These are phyloP conservation scores for Xiphophorus hellerii DNA, from an alignment of 2,113 vertebrate genomes.

Conservation along the genomic window DNA sequence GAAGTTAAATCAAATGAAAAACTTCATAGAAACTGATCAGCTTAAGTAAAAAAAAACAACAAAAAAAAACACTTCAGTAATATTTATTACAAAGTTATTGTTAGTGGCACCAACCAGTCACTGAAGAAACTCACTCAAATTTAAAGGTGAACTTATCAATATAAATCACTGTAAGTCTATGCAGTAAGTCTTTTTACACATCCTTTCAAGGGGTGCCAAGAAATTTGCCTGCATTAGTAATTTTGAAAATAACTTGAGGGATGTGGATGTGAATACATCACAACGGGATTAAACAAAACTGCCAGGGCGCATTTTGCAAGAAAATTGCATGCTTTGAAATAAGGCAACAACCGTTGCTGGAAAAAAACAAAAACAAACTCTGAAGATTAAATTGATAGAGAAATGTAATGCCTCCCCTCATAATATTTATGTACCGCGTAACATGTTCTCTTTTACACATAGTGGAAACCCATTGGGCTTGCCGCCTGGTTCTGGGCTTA, in stretches of 20 bases:
- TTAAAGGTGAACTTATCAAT: not conserved
- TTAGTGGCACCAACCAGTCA: not conserved
- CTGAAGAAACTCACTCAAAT: not conserved
- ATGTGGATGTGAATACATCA: not conserved
- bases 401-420: not conserved
- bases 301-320: not conserved
- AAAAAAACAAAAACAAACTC: not conserved
- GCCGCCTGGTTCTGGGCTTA: not conserved
- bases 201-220: too few species aligned
- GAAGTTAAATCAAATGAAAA: not conserved
- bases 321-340: not conserved
- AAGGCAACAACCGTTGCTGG: not conserved
- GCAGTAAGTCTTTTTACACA: too few species aligned
- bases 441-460: not conserved
- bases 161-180: too few species aligned
- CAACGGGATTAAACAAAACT: not conserved
- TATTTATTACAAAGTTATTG: too few species aligned
- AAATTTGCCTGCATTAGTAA: too few species aligned
- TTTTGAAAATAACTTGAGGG: not conserved
- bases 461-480: not conserved
- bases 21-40: not conserved
- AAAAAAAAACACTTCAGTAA: not conserved
- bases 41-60: not conserved
- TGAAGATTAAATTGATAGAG: not conserved
- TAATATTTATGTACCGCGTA: not conserved